phyloP scores from a whole-genome alignment of 2,888 invertebrate species.

The Electrophaes corylata region DNA sequence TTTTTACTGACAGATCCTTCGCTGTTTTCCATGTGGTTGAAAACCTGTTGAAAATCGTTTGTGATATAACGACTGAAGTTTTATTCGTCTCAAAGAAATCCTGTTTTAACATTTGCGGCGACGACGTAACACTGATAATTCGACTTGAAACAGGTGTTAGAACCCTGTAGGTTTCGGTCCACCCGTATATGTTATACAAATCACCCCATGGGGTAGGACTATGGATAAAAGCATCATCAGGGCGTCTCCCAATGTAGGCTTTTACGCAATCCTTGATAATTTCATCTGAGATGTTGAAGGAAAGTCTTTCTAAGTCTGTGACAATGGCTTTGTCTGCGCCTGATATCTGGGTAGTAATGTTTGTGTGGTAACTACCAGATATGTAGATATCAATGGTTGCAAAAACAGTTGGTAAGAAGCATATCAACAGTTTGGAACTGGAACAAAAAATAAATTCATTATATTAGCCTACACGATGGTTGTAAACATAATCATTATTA shows the following conservation, averaged over 20 bases:
- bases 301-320: slow-evolving; percentile 15
- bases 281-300: slow-evolving; percentile 20
- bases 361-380: slow-evolving; percentile 15
- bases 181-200: slow-evolving; percentile 41
- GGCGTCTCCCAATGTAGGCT: slow-evolving; percentile 21
- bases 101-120: slow-evolving; percentile 23
- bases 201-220: slow-evolving; percentile 47
- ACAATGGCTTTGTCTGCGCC: slow-evolving; percentile 23
- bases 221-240: slow-evolving; percentile 26
- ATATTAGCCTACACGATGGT: too few relatives aligned
- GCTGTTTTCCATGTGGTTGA: slow-evolving; percentile 15
- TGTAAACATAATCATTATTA: too few relatives aligned
- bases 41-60: slow-evolving; percentile 20
- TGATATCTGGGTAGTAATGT: slow-evolving; percentile 9
- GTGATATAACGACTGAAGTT: slow-evolving; percentile 8
- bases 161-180: slow-evolving; percentile 28
- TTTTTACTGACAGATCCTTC: slow-evolving; percentile 4
- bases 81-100: slow-evolving; percentile 7
- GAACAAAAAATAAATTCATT: not conserved
- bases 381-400: slow-evolving; percentile 16
- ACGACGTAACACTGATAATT: not conserved
- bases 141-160: slow-evolving; percentile 20
- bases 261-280: slow-evolving; percentile 26
- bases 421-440: slow-evolving; percentile 17
- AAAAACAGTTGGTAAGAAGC: slow-evolving; percentile 4